Evolutionary conservation across 2,888 invertebrate genomes (phyloP).

Genomic region (Zelleria hepariella): DNA sequence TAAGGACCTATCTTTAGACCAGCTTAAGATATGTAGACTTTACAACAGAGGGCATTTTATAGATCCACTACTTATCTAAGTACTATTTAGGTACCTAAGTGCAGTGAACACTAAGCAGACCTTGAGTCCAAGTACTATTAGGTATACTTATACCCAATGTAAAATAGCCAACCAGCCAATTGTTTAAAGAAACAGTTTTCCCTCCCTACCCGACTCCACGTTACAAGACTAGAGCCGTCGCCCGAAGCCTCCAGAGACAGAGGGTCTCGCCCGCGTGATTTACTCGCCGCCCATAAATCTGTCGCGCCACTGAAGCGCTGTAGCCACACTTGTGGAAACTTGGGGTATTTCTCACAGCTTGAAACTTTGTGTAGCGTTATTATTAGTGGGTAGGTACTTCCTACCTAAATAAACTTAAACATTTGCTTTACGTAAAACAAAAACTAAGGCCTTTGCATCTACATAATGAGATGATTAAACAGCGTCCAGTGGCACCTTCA

Average conservation of each 20-base stretch:
- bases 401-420: too few relatives aligned
- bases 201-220: not conserved
- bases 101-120: too few relatives aligned
- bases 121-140: too few relatives aligned
- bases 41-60: too few relatives aligned
- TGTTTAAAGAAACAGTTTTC: not conserved
- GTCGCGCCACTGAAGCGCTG: not conserved
- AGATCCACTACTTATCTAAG: too few relatives aligned
- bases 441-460: too few relatives aligned
- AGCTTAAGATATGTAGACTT: too few relatives aligned
- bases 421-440: too few relatives aligned
- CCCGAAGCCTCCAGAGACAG: not conserved
- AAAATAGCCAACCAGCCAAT: not conserved
- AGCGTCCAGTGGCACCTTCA: too few relatives aligned
- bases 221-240: not conserved
- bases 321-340: not conserved
- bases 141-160: not conserved
- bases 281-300: constrained; percentile 10
- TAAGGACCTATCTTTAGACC: too few relatives aligned
- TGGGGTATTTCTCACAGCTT: not conserved
- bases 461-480: too few relatives aligned
- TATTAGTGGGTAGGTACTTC: not conserved
- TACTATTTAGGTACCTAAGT: too few relatives aligned
- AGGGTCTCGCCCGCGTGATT: constrained; percentile 8
- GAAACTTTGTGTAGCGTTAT: not conserved